phyloP scores from a whole-genome alignment of 1,140 invertebrate species.

The Euglossa dilemma region DNA sequence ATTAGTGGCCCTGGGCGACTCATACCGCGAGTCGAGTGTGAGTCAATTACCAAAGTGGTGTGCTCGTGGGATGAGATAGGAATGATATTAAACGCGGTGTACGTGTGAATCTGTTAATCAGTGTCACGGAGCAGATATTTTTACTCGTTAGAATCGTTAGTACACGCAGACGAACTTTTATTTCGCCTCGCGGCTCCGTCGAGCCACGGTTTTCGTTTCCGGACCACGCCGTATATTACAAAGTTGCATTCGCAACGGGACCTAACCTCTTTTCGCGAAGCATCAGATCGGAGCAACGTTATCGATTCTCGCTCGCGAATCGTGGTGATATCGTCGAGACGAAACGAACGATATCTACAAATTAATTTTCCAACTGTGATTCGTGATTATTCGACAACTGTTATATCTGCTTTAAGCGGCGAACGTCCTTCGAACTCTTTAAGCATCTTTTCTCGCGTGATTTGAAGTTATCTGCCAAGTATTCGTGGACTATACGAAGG shows the following conservation, averaged over 20 bases:
- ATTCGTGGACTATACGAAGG: not conserved
- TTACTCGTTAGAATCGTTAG: not conserved
- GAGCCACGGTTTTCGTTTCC: not conserved
- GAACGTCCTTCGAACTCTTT: constrained; percentile 29
- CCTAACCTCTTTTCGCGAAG: constrained; percentile 38
- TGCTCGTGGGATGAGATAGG: constrained; percentile 6
- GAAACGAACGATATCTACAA: not conserved
- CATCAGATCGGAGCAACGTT: not conserved
- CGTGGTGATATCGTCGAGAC: not conserved
- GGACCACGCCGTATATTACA: not conserved
- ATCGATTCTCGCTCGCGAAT: not conserved
- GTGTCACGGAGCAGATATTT: not conserved
- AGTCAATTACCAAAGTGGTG: constrained; percentile 30
- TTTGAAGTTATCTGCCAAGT: not conserved
- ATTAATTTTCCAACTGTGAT: no score
- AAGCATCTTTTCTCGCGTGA: constrained; percentile 7
- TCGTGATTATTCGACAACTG: not conserved
- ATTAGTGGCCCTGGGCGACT: constrained; percentile 27
- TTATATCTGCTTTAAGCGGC: constrained; percentile 19
- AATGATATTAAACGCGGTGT: not conserved
- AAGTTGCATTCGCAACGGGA: not conserved
- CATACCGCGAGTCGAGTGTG: not conserved
- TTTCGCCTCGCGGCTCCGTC: not conserved
- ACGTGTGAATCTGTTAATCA: constrained; percentile 6
- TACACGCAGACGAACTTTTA: not conserved